phyloP scores from a whole-genome alignment of 2,113 vertebrate genomes.

The Pogonocichla stellata region DNA sequence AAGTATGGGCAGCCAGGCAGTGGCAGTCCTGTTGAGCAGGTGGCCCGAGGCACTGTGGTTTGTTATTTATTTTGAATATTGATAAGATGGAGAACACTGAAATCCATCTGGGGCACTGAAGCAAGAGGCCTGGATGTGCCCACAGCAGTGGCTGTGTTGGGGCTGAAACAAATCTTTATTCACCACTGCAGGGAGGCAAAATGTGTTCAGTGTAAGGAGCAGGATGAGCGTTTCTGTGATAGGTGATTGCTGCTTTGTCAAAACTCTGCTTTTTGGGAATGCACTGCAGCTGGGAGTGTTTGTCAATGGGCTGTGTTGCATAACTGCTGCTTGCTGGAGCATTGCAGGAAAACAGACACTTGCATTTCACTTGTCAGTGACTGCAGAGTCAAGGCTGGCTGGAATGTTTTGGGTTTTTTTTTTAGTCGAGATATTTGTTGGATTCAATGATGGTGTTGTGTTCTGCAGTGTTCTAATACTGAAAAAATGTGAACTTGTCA shows the following conservation, averaged over 20 bases:
- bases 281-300: accelerated
- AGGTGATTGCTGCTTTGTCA: not conserved
- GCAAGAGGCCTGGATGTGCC: not conserved
- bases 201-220: accelerated
- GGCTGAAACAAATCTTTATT: not conserved
- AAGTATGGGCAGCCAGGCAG: not conserved
- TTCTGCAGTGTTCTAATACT: not conserved
- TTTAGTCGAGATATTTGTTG: not conserved
- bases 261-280: not conserved
- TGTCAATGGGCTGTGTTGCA: not conserved
- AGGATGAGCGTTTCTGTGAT: not conserved
- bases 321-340: not conserved
- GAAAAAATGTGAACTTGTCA: not conserved
- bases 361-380: not conserved
- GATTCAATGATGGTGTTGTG: not conserved
- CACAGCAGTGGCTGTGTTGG: not conserved
- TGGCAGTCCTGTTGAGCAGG: not conserved
- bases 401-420: not conserved
- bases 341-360: not conserved
- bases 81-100: not conserved
- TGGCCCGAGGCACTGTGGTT: not conserved
- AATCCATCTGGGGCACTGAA: not conserved
- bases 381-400: not conserved
- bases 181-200: not conserved
- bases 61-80: not conserved